Percentiles rank a stretch among this genome's conserved stretches.
Conservation (phyloP, 2,888 invertebrate species). For the Noctua fimbriata region DNA sequence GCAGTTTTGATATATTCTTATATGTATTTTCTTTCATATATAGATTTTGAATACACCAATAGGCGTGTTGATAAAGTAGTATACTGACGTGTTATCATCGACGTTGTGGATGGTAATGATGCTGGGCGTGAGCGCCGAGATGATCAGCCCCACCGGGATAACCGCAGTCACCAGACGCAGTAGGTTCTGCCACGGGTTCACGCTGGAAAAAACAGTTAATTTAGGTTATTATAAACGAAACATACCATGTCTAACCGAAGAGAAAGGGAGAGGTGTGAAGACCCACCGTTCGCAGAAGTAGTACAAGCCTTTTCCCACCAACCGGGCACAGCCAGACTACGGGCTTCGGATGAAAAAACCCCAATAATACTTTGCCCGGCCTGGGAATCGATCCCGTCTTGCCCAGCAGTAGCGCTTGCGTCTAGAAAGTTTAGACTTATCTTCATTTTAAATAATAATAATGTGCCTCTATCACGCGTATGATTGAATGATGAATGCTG, state of each 20-base stretch:
- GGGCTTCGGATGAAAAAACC: not conserved
- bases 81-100: constrained; percentile 73
- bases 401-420: not conserved
- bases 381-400: not conserved
- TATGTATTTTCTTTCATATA: no score
- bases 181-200: constrained; percentile 91
- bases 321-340: not conserved
- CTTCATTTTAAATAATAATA: not conserved
- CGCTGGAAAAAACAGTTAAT: constrained; percentile 67
- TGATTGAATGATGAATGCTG: not conserved
- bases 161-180: constrained; percentile 92
- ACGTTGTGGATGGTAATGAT: constrained; percentile 90
- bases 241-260: not conserved
- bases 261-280: not conserved
- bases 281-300: not conserved
- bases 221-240: not conserved
- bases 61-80: not conserved
- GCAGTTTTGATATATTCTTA: not conserved
- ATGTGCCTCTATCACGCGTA: not conserved
- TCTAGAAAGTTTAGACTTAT: not conserved
- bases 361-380: not conserved
- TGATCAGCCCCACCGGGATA: constrained; percentile 92
- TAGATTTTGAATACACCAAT: not conserved
- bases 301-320: not conserved
- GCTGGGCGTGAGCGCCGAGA: constrained; percentile 93